These are phyloP conservation scores for Brachycybe producta DNA, from an alignment of 2,888 invertebrate species.

Conservation along the genomic window DNA sequence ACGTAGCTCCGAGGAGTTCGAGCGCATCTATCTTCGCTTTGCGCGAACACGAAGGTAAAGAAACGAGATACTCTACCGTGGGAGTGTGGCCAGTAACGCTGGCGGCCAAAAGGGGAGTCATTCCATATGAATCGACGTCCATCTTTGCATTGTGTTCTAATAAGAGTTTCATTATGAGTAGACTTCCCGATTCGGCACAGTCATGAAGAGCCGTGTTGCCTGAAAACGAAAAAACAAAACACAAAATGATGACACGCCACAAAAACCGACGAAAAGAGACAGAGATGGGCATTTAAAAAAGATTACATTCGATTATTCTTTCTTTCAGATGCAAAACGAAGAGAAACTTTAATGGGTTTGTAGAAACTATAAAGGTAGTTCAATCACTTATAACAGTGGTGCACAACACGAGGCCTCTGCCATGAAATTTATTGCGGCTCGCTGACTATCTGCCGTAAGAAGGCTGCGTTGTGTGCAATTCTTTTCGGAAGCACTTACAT, in stretches of 20 bases:
- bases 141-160: slow-evolving; percentile 76
- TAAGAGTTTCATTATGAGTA: slow-evolving; percentile 80
- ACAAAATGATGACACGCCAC: neutral
- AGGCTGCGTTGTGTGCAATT: no score
- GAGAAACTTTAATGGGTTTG: no score
- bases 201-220: slow-evolving; percentile 93
- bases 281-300: neutral
- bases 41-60: slow-evolving; percentile 54
- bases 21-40: slow-evolving; percentile 69
- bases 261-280: neutral
- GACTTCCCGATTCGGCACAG: slow-evolving; percentile 88
- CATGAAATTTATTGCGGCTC: no score
- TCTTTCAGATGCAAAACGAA: no score
- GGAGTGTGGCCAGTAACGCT: slow-evolving; percentile 78
- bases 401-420: no score
- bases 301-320: neutral
- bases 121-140: slow-evolving; percentile 89
- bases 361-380: no score
- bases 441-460: no score
- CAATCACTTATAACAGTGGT: neutral
- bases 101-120: slow-evolving; percentile 89
- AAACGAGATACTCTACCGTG: slow-evolving; percentile 83
- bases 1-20: slow-evolving; percentile 84
- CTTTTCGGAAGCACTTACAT: no score
- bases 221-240: slow-evolving; percentile 23